These are phyloP conservation scores for Halcyon malimbica DNA, from an alignment of 2,113 vertebrate species.

Conservation along the genomic window DNA sequence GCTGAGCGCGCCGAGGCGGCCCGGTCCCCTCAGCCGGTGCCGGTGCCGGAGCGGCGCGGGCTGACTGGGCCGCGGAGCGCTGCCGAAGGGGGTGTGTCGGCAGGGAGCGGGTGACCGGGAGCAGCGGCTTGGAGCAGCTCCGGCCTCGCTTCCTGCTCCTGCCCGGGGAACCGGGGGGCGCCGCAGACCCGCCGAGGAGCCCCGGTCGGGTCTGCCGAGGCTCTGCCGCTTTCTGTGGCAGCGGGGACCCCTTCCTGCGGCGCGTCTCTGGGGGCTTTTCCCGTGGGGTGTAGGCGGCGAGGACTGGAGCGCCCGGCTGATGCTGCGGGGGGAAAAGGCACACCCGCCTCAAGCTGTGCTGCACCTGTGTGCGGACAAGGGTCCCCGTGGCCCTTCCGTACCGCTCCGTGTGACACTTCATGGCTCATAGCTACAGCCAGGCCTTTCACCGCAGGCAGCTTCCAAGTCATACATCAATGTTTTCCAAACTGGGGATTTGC, in stretches of 20 bases:
- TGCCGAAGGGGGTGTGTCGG: conserved; percentile 7
- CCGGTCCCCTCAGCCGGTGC: neutral
- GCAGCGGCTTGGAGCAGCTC: neutral
- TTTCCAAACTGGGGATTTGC: neutral
- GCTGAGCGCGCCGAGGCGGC: neutral
- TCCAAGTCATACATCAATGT: neutral
- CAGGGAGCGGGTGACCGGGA: neutral
- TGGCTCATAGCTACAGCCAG: neutral
- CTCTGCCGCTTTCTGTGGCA: neutral
- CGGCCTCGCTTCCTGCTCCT: neutral
- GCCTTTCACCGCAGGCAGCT: neutral
- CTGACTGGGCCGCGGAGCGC: neutral
- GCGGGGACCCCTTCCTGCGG: neutral
- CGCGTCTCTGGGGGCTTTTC: neutral
- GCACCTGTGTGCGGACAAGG: fast-evolving
- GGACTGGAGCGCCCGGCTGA: neutral
- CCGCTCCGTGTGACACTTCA: fast-evolving
- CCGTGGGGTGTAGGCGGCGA: neutral
- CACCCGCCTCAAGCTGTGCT: neutral
- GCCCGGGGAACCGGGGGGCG: neutral
- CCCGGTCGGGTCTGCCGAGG: neutral
- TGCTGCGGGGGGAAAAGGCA: neutral
- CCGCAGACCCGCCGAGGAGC: neutral
- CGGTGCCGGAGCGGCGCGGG: neutral
- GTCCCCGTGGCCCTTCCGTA: neutral